phyloP scores from a whole-genome alignment of 2,888 invertebrate genomes.

The Sylvicola fuscatus region DNA sequence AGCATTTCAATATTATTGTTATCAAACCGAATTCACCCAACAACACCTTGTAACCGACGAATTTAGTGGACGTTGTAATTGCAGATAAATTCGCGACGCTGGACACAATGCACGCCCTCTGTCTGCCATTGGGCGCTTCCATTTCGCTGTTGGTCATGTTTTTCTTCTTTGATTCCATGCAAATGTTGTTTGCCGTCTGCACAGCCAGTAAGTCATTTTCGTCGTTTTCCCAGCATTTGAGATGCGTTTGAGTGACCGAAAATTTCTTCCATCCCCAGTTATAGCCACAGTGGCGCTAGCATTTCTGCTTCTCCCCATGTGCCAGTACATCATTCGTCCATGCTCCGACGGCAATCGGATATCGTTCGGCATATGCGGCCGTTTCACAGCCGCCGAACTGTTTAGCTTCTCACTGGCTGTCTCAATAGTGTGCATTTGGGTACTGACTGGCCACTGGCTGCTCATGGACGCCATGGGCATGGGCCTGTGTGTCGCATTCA shows the following conservation, averaged over 20 bases:
- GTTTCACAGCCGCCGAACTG: slow-evolving; percentile 86
- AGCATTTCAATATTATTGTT: too few species aligned
- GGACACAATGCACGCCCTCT: slow-evolving; percentile 93
- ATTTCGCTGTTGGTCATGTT: slow-evolving; percentile 93
- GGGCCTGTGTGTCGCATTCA: slow-evolving; percentile 95
- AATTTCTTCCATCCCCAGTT: slow-evolving; percentile 32
- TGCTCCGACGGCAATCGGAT: slow-evolving; percentile 70
- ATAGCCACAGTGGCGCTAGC: slow-evolving; percentile 93
- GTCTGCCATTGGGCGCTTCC: slow-evolving; percentile 88
- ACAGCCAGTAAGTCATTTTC: slow-evolving; percentile 94
- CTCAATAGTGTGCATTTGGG: slow-evolving; percentile 91
- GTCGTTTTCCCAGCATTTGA: too few species aligned
- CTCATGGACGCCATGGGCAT: slow-evolving; percentile 93
- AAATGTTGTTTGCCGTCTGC: slow-evolving; percentile 86
- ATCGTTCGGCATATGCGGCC: slow-evolving; percentile 78
- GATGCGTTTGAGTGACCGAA: too few species aligned
- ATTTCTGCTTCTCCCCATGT: slow-evolving; percentile 89
- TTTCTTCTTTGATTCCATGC: slow-evolving; percentile 98
- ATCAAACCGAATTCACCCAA: too few species aligned
- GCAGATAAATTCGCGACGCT: slow-evolving; percentile 67
- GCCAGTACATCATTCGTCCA: slow-evolving; percentile 80
- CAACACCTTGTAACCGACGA: too few species aligned
- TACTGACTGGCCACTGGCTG: slow-evolving; percentile 94
- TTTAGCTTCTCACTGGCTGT: slow-evolving; percentile 82
- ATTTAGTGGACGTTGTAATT: slow-evolving; percentile 7